Evolutionary conservation across 2,113 vertebrate species (phyloP).

Genomic region (Caranx ignobilis): DNA sequence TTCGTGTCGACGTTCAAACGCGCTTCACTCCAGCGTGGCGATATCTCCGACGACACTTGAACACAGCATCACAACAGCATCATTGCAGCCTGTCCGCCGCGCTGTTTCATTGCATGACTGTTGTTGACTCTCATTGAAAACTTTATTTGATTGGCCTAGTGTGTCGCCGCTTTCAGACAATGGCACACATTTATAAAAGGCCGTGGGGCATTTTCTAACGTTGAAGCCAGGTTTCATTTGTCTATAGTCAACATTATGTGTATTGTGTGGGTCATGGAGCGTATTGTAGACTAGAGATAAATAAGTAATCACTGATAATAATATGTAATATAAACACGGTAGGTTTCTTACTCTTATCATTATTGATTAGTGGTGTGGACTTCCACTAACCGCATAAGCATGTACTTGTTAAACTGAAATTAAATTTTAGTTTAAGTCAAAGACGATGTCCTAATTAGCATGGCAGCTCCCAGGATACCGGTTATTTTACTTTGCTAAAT

Average conservation of each 20-base stretch:
- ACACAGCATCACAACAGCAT: conserved; percentile 60
- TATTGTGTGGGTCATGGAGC: not conserved
- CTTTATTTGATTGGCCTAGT: conserved; percentile 66
- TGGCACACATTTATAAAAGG: conserved; percentile 35
- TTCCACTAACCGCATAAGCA: not conserved
- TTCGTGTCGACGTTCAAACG: not conserved
- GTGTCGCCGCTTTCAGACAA: conserved; percentile 8
- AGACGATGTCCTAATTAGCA: not conserved
- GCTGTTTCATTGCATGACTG: conserved; percentile 64
- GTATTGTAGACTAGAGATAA: not conserved
- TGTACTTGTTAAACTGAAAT: not conserved
- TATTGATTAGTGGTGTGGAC: not conserved
- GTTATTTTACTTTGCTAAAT: not conserved
- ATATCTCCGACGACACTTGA: not conserved
- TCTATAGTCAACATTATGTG: not conserved
- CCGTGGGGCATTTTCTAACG: conserved; percentile 22
- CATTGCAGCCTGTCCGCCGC: conserved; percentile 53
- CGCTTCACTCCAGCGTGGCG: accelerated
- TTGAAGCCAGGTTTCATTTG: not conserved
- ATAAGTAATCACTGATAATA: not conserved
- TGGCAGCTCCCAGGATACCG: no score
- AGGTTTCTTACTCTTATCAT: not conserved
- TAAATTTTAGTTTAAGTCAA: not conserved
- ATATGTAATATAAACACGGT: not conserved
- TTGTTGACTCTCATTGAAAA: conserved; percentile 57